Evolutionary conservation across 2,797 vertebrate genomes (phyloP).

Genomic region (Pseudotriccus pelzelni): DNA sequence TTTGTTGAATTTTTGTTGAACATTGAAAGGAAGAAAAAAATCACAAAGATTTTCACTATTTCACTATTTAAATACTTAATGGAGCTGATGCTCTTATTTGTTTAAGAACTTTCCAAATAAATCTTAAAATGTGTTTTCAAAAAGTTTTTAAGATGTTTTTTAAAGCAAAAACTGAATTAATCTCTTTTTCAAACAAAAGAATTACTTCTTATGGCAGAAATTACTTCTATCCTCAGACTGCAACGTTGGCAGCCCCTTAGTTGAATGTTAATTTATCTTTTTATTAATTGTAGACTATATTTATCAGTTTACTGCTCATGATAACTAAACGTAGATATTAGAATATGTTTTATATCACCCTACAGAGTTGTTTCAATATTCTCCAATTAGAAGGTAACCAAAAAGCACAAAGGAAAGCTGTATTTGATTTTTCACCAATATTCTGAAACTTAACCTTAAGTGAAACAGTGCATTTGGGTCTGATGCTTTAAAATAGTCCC

Average conservation of each 20-base stretch:
- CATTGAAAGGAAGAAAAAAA: not conserved
- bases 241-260: not conserved
- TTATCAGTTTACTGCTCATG: not conserved
- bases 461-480: not conserved
- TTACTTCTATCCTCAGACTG: not conserved
- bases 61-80: not conserved
- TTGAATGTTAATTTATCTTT: not conserved
- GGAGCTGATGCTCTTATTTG: not conserved
- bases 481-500: not conserved
- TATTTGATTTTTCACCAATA: rapidly evolving
- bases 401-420: not conserved
- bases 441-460: not conserved
- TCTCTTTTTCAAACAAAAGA: not conserved
- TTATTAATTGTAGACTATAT: not conserved
- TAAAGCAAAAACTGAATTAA: not conserved
- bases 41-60: not conserved
- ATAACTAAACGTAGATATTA: not conserved
- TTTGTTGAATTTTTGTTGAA: not conserved
- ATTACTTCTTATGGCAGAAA: not conserved
- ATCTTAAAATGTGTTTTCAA: not conserved
- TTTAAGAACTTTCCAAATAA: not conserved
- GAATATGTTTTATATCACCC: not conserved
- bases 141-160: not conserved
- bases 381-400: not conserved
- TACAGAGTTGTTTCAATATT: not conserved